phyloP scores from a whole-genome alignment of 2,113 vertebrate genomes.

The Petaurus breviceps region DNA sequence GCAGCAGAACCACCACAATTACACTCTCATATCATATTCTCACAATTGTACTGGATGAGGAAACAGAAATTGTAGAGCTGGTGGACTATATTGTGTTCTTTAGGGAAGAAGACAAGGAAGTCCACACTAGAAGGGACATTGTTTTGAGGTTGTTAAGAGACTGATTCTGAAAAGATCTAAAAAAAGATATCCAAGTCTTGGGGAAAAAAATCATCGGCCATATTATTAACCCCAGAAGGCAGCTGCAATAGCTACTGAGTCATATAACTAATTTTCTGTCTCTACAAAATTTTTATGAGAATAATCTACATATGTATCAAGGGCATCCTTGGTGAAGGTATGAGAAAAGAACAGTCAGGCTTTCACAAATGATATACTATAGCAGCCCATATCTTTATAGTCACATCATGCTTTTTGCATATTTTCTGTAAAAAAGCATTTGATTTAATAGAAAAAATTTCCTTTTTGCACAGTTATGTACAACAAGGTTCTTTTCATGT shows the following conservation, averaged over 20 bases:
- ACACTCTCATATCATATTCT: not conserved
- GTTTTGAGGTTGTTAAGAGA: not conserved
- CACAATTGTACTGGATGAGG: not conserved
- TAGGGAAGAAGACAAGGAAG: not conserved
- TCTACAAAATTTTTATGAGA: not conserved
- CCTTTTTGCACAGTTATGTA: not conserved
- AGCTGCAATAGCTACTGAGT: not conserved
- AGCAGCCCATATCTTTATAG: not conserved
- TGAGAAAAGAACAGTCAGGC: not conserved
- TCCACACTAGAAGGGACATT: not conserved
- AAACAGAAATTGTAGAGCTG: not conserved
- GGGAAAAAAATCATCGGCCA: not conserved
- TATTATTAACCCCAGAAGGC: not conserved
- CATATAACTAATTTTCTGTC: not conserved
- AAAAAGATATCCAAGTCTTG: not conserved
- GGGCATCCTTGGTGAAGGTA: not conserved
- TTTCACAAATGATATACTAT: not conserved
- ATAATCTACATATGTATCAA: not conserved
- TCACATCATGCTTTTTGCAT: not conserved
- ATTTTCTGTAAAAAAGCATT: not conserved
- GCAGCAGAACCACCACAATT: not conserved
- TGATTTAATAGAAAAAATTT: not conserved
- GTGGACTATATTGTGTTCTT: not conserved
- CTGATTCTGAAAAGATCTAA: not conserved
- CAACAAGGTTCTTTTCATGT: not conserved